Base-by-base conservation (phyloP, 2,888 invertebrate genomes). In the Tricholauxania praeusta region DNA sequence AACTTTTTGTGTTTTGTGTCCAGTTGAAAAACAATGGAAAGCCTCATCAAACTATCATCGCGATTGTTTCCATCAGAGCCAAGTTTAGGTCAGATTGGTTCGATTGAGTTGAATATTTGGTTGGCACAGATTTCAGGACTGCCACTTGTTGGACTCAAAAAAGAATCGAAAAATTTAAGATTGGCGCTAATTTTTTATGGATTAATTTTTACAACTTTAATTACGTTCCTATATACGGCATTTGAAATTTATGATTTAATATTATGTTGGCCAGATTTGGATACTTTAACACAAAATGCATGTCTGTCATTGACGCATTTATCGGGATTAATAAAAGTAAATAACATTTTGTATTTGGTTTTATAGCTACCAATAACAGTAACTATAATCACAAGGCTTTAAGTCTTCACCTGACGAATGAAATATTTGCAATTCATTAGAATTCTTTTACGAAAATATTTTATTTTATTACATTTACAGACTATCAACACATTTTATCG, bases 91-190 rank as follows among this genome's bases (percentile, higher is more conserved):
- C 73, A 28, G 52, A 75, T 83, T 15, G 83, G 83, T 48, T 84
- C 83, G 2, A 78, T 83, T 7, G 79, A 82, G 65, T 73, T 82
- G 22, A 83, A 82, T 62, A 59, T 82, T 28, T 81, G 79, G 77
- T 68, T 84, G 69, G 82, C 81, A 0, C 82, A 83, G 17, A 49
- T 80, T 32, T 74, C 76, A 17, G 83, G 83, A 0, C 51, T 84
- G 3, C 83, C 83, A 0, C 64, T 83, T 5, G 7, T 79, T 6
- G 81, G 81, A 0, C 69, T 82, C 0, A 80, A 77, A 64, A 28
- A 57, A 3, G 81, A 83, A 68, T 77, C 82, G 0, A 19, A 8
- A 1, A 1, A 14, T 0, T 71, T 79, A 14, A 76, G 59, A 17
- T 47, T 75, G 1, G 19, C 68, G 15, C 66, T 79, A 3, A 7